Evolutionary conservation across 2,797 vertebrate species (phyloP).

Genomic region (Artibeus lituratus): DNA sequence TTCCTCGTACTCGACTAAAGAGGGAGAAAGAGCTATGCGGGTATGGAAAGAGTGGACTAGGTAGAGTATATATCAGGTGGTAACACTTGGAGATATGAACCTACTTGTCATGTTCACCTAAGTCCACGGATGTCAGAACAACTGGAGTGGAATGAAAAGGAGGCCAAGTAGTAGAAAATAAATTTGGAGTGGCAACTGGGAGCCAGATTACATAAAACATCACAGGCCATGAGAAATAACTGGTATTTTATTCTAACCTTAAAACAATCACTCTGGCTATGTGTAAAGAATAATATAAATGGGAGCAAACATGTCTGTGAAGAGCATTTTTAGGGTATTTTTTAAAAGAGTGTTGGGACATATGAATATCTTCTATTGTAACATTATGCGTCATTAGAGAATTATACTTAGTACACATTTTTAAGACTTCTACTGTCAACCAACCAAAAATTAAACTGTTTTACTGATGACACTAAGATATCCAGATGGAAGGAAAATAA

Average conservation of each 20-base stretch:
- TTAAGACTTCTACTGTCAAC: background rate
- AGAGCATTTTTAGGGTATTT: background rate
- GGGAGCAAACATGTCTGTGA: background rate
- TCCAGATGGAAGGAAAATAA: slow-evolving; percentile 10
- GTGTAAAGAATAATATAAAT: background rate
- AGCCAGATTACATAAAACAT: background rate
- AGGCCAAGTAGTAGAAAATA: background rate
- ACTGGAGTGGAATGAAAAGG: background rate
- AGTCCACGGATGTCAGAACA: background rate
- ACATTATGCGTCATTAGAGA: background rate
- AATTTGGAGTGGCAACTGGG: background rate
- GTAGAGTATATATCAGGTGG: background rate
- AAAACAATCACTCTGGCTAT: background rate
- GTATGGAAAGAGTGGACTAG: background rate
- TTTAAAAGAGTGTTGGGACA: background rate
- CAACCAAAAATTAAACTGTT: slow-evolving; percentile 30
- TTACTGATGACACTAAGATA: background rate
- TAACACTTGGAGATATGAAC: background rate
- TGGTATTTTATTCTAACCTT: background rate
- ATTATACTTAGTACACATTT: background rate
- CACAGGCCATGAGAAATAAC: background rate
- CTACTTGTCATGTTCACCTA: background rate
- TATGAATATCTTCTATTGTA: background rate
- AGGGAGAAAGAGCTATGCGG: background rate
- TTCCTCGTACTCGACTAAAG: background rate